phyloP scores from a whole-genome alignment of 2,888 invertebrate species.

The Drosophila mulleri region DNA sequence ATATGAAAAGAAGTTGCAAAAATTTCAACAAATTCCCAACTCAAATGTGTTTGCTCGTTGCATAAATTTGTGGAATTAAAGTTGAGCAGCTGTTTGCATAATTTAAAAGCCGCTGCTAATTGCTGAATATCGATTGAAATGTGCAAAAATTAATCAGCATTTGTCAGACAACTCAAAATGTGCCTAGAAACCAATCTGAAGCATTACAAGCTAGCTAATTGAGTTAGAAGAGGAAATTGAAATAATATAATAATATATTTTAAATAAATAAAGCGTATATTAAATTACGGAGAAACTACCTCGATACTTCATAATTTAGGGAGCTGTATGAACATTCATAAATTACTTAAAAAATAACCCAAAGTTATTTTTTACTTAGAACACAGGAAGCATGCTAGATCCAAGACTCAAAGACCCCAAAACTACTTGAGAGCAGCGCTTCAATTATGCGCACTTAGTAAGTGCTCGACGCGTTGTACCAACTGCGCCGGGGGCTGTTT shows the following conservation, averaged over 20 bases:
- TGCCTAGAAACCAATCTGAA: constrained; percentile 15
- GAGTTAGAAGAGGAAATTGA: not conserved
- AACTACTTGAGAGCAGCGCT: constrained; percentile 6
- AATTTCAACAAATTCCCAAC: constrained; percentile 28
- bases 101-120: constrained; percentile 45
- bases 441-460: constrained; percentile 30
- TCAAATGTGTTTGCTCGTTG: constrained; percentile 25
- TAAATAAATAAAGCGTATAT: not conserved
- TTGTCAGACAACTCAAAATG: constrained; percentile 25
- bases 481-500: constrained; percentile 14
- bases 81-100: constrained; percentile 52
- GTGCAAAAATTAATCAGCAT: constrained; percentile 3
- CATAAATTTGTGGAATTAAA: constrained; percentile 55
- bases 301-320: not conserved
- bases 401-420: not conserved
- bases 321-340: not conserved
- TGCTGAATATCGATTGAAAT: constrained; percentile 27
- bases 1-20: constrained; percentile 30
- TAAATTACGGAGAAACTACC: not conserved
- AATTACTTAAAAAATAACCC: not conserved
- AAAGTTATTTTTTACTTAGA: not conserved
- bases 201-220: constrained; percentile 35
- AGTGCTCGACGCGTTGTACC: constrained; percentile 13
- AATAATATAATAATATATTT: not conserved
- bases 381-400: constrained; percentile 7